These are phyloP conservation scores for Lycodopsis pacificus DNA, from an alignment of 2,797 vertebrate genomes.

Conservation along the genomic window DNA sequence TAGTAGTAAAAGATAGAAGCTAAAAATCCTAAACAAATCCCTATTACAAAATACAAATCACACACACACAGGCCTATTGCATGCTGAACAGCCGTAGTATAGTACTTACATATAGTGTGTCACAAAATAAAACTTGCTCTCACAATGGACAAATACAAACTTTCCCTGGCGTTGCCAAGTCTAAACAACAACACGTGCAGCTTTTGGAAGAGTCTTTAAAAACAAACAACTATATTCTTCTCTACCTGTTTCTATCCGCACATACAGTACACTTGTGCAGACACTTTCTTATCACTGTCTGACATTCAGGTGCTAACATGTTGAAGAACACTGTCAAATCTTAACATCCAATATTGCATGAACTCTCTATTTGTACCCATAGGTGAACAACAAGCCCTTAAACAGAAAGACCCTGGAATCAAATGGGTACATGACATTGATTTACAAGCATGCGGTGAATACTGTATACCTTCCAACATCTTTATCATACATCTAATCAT, in stretches of 20 bases:
- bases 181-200: background rate
- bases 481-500: conserved; percentile 7
- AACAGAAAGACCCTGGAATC: conserved; percentile 2
- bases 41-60: background rate
- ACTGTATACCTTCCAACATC: background rate
- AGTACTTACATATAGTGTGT: background rate
- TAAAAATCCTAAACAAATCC: background rate
- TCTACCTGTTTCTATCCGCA: background rate
- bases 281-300: background rate
- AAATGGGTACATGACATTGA: background rate
- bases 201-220: background rate
- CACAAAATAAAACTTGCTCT: background rate
- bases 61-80: background rate
- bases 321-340: conserved; percentile 4
- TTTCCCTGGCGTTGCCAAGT: background rate
- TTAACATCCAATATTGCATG: background rate
- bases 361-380: background rate
- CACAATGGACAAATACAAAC: background rate
- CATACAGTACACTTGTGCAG: background rate
- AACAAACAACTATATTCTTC: background rate
- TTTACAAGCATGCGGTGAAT: background rate
- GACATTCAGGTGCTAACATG: background rate
- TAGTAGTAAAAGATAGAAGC: background rate
- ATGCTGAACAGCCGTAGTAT: background rate
- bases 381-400: background rate